Percentiles rank a stretch among this genome's conserved stretches.
phyloP scores from a whole-genome alignment of 2,113 vertebrate species.

The Sinosuthora webbiana region DNA sequence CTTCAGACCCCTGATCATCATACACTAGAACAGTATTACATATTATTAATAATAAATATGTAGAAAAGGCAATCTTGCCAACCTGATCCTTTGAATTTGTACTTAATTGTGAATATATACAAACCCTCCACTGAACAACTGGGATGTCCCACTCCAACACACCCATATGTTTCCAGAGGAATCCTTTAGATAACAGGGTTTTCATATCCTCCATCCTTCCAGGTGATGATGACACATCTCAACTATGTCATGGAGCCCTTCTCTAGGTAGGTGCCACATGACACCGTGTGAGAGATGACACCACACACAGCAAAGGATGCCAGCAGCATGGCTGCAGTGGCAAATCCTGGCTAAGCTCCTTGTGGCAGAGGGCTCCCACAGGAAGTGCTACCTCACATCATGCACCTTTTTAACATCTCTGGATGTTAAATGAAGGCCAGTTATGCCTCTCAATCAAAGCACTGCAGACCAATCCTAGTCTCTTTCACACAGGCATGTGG shows the following conservation, averaged over 20 bases:
- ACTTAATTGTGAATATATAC: background rate
- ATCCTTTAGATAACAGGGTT: background rate
- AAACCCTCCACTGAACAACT: background rate
- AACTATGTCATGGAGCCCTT: background rate
- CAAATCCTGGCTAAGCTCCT: background rate
- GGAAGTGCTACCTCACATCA: background rate
- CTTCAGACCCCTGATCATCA: background rate
- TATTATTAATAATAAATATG: background rate
- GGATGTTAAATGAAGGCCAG: background rate
- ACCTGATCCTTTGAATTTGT: background rate
- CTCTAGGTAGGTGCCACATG: background rate
- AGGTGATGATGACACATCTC: background rate
- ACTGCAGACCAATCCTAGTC: background rate
- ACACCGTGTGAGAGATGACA: accelerated
- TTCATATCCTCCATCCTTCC: background rate
- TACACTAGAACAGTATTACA: background rate
- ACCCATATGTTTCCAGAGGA: background rate
- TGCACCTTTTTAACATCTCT: background rate
- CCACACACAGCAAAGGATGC: background rate
- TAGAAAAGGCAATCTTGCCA: background rate
- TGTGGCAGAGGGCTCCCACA: background rate
- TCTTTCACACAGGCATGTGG: background rate
- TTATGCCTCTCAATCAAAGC: background rate
- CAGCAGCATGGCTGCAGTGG: background rate
- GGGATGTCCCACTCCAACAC: background rate